phyloP scores from a whole-genome alignment of 1,140 invertebrate genomes.

The Probaryconus sp. region DNA sequence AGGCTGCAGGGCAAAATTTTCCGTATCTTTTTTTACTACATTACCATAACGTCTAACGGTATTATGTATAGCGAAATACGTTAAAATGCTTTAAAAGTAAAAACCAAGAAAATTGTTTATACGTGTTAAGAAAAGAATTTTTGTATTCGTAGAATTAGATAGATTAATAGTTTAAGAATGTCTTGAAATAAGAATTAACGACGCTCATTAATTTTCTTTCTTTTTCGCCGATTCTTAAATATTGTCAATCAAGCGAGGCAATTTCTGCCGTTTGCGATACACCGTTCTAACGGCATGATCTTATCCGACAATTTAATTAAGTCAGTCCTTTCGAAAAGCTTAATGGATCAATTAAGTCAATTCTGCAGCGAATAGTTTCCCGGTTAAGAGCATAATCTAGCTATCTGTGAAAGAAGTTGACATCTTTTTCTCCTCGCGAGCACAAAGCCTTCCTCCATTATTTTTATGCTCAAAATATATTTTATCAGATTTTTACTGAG shows the following conservation, averaged over 20 bases:
- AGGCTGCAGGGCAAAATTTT: neutral
- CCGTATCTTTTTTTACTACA: too few species aligned
- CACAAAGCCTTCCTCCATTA: conserved; percentile 10
- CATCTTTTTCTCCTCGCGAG: neutral
- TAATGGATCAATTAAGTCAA: conserved; percentile 40
- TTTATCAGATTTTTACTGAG: conserved; percentile 3
- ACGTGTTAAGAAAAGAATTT: too few species aligned
- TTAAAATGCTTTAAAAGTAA: too few species aligned
- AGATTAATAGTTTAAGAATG: neutral
- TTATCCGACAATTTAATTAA: conserved; percentile 39
- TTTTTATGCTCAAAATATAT: conserved; percentile 4
- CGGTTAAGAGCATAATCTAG: conserved; percentile 16
- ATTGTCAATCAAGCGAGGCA: conserved; percentile 28
- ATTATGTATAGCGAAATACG: too few species aligned
- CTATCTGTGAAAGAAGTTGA: conserved; percentile 4
- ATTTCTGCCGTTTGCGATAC: conserved; percentile 17
- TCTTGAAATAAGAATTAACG: conserved; percentile 21
- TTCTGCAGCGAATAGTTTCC: conserved; percentile 18
- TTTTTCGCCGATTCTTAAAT: conserved; percentile 32
- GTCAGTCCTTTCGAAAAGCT: conserved; percentile 22
- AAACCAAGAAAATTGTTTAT: too few species aligned
- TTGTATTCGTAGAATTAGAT: neutral
- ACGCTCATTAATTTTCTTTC: conserved; percentile 22
- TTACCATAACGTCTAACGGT: too few species aligned
- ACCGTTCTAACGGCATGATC: conserved; percentile 21